phyloP scores from a whole-genome alignment of 2,113 vertebrate species.

The Taurulus bubalis region DNA sequence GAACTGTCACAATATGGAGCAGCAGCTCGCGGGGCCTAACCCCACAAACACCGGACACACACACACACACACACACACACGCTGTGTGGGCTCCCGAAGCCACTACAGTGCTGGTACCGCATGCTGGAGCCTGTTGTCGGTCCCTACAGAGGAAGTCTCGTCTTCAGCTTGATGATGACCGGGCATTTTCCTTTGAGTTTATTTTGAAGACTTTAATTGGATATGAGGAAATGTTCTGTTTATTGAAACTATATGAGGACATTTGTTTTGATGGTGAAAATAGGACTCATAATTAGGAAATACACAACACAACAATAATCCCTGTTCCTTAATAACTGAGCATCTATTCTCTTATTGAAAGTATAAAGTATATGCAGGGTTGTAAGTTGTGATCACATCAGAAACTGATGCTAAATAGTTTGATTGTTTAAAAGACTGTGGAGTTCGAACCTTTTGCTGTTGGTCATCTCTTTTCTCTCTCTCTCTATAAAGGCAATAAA shows the following conservation, averaged over 20 bases:
- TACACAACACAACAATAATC: not conserved
- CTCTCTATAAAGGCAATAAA: not conserved
- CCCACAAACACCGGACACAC: constrained; percentile 25
- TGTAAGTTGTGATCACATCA: not conserved
- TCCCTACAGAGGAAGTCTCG: not conserved
- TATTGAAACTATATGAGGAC: not conserved
- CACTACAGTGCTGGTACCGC: not conserved
- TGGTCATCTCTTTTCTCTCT: not conserved
- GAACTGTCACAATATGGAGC: constrained; percentile 69
- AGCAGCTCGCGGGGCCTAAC: constrained; percentile 39
- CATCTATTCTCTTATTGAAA: not conserved
- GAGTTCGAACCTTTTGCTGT: too few relatives aligned
- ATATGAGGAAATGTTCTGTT: not conserved
- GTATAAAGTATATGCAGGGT: not conserved
- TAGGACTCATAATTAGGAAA: not conserved
- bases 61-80: constrained; percentile 1
- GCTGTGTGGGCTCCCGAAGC: not conserved
- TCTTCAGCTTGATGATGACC: not conserved
- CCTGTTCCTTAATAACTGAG: not conserved
- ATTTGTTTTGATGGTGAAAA: not conserved
- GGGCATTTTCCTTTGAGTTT: not conserved
- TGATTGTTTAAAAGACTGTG: not conserved
- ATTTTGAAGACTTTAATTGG: not conserved
- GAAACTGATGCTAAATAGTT: not conserved
- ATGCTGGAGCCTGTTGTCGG: not conserved